phyloP scores from a whole-genome alignment of 2,797 vertebrate species.

The Rhinichthys osculus region DNA sequence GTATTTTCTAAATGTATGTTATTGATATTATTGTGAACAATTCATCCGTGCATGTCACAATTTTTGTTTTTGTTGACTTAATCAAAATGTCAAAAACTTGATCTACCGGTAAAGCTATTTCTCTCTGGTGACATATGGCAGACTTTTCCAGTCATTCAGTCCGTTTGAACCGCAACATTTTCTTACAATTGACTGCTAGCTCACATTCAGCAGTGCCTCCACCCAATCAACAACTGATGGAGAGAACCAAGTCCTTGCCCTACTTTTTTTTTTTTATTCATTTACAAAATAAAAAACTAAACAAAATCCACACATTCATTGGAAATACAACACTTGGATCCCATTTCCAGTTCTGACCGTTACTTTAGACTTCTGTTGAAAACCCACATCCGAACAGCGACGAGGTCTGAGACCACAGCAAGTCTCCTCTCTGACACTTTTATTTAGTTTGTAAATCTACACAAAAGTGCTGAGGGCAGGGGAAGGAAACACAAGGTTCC shows the following conservation, averaged over 20 bases:
- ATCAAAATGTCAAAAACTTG: too few relatives aligned
- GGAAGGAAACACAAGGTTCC: constrained; percentile 35
- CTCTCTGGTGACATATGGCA: not conserved
- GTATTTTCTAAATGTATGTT: not conserved
- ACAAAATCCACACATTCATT: not conserved
- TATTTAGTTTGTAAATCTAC: constrained; percentile 17
- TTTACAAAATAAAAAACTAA: too few relatives aligned
- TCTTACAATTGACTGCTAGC: not conserved
- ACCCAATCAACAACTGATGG: not conserved
- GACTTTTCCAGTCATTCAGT: not conserved
- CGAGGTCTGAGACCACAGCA: not conserved
- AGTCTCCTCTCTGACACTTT: constrained; percentile 1
- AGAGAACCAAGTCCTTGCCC: not conserved
- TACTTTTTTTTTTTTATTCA: too few relatives aligned
- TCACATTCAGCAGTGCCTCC: not conserved
- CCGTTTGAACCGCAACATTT: not conserved
- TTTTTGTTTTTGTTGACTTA: not conserved
- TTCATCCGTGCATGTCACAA: not conserved
- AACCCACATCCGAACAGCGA: not conserved
- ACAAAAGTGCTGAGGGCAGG: constrained; percentile 9
- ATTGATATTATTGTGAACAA: not conserved
- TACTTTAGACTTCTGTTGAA: constrained; percentile 4
- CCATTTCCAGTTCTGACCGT: not conserved
- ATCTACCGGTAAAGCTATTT: not conserved
- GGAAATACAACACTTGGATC: not conserved